These are phyloP conservation scores for Drosophila hamatofila DNA, from an alignment of 2,888 invertebrate genomes.

Conservation along the genomic window DNA sequence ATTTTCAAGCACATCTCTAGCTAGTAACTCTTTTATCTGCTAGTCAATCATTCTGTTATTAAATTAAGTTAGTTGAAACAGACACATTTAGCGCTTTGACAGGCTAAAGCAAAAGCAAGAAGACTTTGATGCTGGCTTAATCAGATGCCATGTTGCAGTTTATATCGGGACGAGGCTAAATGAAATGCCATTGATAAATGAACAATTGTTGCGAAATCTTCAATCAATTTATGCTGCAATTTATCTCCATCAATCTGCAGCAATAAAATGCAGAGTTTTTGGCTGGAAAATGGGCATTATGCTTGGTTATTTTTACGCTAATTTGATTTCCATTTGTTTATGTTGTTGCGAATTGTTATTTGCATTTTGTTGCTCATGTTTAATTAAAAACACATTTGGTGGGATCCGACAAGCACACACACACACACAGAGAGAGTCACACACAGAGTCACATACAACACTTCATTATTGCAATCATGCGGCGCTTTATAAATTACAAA, in stretches of 20 bases:
- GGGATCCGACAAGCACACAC: conserved; percentile 6
- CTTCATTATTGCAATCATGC: conserved; percentile 64
- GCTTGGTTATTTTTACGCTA: conserved; percentile 43
- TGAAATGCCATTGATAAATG: conserved; percentile 24
- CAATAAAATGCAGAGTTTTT: conserved; percentile 10
- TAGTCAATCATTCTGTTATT: conserved; percentile 1
- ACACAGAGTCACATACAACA: conserved; percentile 20
- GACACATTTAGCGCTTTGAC: neutral
- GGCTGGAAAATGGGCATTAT: conserved; percentile 18
- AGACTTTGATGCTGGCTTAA: conserved; percentile 16
- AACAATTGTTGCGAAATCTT: conserved; percentile 30
- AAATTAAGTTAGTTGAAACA: neutral
- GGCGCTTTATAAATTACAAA: conserved; percentile 65
- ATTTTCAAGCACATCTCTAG: too few relatives aligned
- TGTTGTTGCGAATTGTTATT: conserved; percentile 62
- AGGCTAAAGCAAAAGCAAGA: neutral
- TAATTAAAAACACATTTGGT: conserved; percentile 72
- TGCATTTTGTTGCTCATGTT: conserved; percentile 65
- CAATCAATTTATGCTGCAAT: conserved; percentile 24
- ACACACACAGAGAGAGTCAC: neutral
- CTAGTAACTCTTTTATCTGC: too few relatives aligned
- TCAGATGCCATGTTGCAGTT: conserved; percentile 22
- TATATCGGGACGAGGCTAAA: neutral
- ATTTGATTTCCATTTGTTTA: conserved; percentile 74
- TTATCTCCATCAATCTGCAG: conserved; percentile 31